Evolutionary conservation across 2,113 vertebrate genomes (phyloP).

Genomic region (Rhinoptilus africanus): DNA sequence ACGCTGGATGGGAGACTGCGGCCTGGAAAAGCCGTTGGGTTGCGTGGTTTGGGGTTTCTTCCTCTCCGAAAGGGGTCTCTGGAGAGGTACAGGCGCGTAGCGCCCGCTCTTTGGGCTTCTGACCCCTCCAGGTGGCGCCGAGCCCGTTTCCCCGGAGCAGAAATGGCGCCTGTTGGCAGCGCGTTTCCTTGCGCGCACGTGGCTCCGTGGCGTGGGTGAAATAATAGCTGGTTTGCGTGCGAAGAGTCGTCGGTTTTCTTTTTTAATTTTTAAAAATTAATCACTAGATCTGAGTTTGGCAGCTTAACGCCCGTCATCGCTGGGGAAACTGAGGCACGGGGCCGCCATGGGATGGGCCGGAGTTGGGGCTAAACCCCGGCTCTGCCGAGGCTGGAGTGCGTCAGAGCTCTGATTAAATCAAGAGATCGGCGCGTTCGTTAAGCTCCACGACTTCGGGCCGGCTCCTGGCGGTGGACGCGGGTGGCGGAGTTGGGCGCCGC

Average conservation of each 20-base stretch:
- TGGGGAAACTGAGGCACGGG: background rate
- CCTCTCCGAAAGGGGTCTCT: fast-evolving
- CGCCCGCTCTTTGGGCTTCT: background rate
- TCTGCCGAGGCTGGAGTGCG: background rate
- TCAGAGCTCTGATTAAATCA: background rate
- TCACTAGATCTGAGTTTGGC: background rate
- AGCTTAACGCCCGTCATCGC: fast-evolving
- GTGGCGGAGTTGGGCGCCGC: background rate
- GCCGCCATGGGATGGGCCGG: background rate
- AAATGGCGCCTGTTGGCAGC: background rate
- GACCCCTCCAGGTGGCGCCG: background rate
- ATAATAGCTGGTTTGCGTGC: background rate
- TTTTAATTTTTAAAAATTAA: background rate
- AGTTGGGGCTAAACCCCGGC: background rate
- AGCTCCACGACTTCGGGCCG: background rate
- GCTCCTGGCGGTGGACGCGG: background rate
- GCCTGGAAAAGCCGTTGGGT: background rate
- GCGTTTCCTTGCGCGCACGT: fast-evolving
- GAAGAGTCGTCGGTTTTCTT: background rate
- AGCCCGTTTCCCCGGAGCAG: background rate
- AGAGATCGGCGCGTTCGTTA: background rate
- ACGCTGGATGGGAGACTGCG: fast-evolving
- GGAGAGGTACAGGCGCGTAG: fast-evolving
- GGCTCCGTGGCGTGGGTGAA: background rate
- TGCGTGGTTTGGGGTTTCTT: background rate